Evolutionary conservation across 2,888 invertebrate species (phyloP).

Genomic region (Julus scanicus): DNA sequence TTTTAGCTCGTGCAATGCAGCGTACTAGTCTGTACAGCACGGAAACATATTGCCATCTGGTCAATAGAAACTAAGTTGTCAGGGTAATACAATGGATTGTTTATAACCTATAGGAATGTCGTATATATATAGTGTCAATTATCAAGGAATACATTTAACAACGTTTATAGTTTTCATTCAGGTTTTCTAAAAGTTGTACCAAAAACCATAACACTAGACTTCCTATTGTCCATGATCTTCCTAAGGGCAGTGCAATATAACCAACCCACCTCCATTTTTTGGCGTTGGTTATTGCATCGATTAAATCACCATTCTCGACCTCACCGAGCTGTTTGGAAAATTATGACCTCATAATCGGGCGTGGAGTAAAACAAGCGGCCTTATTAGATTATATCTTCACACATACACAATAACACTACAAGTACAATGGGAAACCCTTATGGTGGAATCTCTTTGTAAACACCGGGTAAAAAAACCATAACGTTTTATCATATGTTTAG

Average conservation of each 20-base stretch:
- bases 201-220: too few relatives aligned
- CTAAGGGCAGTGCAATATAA: background rate
- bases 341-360: constrained; percentile 17
- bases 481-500: background rate
- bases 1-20: too few relatives aligned
- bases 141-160: too few relatives aligned
- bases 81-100: too few relatives aligned
- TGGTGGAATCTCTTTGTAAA: background rate
- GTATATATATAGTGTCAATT: too few relatives aligned
- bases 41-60: too few relatives aligned
- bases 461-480: background rate
- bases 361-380: background rate
- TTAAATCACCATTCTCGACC: background rate
- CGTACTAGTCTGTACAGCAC: too few relatives aligned
- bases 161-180: too few relatives aligned
- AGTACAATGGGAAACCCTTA: constrained; percentile 14
- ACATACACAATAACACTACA: background rate
- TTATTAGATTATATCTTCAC: constrained; percentile 35
- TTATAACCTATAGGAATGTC: too few relatives aligned
- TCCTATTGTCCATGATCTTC: background rate
- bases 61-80: too few relatives aligned
- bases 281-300: background rate
- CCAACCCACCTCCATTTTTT: background rate
- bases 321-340: background rate
- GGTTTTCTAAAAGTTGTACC: too few relatives aligned